phyloP scores from a whole-genome alignment of 2,797 vertebrate genomes.

The Ceyx erithaca region DNA sequence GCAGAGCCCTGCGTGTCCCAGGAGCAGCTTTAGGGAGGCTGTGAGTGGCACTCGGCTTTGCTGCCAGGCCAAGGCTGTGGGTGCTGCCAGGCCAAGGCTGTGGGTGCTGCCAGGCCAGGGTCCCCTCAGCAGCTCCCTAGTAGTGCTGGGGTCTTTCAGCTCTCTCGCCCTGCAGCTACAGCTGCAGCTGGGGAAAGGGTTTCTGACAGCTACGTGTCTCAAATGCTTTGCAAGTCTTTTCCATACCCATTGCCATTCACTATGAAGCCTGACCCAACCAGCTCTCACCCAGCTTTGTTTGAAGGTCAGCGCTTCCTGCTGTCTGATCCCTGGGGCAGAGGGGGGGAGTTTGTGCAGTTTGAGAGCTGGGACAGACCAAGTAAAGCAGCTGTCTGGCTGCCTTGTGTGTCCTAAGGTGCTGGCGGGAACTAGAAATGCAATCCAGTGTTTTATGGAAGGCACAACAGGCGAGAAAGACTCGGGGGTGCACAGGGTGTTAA shows the following conservation, averaged over 20 bases:
- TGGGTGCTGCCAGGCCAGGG: not conserved
- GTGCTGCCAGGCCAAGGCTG: not conserved
- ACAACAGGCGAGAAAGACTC: not conserved
- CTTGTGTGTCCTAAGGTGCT: not conserved
- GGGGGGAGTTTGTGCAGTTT: not conserved
- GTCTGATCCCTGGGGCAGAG: not conserved
- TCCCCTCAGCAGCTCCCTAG: not conserved
- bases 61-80: fast-evolving
- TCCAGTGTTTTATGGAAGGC: not conserved
- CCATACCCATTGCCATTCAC: not conserved
- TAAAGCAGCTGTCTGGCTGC: not conserved
- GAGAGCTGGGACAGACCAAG: not conserved
- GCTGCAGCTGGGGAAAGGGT: not conserved
- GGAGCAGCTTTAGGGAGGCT: too few species aligned
- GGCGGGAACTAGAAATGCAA: not conserved
- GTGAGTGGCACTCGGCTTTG: not conserved
- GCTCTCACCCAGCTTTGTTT: not conserved
- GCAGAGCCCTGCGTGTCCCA: not conserved
- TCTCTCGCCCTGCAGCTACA: not conserved
- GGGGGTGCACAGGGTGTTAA: not conserved
- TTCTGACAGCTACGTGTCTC: not conserved
- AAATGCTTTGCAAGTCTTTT: not conserved
- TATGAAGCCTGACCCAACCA: not conserved
- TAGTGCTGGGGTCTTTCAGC: not conserved
- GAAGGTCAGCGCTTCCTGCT: not conserved